Conservation (phyloP, 2,113 vertebrate genomes). For the Oreotragus oreotragus region DNA sequence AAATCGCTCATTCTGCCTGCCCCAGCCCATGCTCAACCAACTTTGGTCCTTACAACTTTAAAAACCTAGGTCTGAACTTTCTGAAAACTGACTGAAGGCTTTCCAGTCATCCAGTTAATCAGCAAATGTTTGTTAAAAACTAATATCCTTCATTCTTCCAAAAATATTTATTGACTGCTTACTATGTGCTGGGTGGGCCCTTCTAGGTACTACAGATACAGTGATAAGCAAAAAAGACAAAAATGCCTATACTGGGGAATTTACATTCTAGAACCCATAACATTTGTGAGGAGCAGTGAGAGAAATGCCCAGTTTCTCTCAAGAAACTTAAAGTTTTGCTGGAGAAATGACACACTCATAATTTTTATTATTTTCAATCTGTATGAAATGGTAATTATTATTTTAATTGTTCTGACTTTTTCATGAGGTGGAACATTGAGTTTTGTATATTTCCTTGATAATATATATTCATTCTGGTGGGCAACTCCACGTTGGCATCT, state of each 20-base stretch:
- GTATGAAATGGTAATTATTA: not conserved
- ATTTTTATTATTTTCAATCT: not conserved
- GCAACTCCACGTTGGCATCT: not conserved
- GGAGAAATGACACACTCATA: not conserved
- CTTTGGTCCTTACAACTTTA: not conserved
- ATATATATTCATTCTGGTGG: not conserved
- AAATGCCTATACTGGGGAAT: not conserved
- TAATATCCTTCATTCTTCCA: not conserved
- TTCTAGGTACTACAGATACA: not conserved
- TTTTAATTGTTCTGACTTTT: not conserved
- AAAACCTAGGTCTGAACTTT: not conserved
- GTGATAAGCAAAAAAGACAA: not conserved
- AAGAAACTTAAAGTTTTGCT: not conserved
- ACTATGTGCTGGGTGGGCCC: not conserved
- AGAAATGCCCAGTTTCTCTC: not conserved
- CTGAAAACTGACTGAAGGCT: not conserved
- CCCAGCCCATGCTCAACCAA: not conserved
- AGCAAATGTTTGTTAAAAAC: not conserved
- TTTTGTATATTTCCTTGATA: not conserved
- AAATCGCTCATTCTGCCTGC: not conserved
- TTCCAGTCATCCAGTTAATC: not conserved
- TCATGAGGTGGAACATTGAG: not conserved
- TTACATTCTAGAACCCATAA: not conserved
- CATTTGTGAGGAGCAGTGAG: not conserved
- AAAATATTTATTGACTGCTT: not conserved